These are phyloP conservation scores for Poeciliopsis infans DNA, from an alignment of 2,797 vertebrate species.

Conservation along the genomic window DNA sequence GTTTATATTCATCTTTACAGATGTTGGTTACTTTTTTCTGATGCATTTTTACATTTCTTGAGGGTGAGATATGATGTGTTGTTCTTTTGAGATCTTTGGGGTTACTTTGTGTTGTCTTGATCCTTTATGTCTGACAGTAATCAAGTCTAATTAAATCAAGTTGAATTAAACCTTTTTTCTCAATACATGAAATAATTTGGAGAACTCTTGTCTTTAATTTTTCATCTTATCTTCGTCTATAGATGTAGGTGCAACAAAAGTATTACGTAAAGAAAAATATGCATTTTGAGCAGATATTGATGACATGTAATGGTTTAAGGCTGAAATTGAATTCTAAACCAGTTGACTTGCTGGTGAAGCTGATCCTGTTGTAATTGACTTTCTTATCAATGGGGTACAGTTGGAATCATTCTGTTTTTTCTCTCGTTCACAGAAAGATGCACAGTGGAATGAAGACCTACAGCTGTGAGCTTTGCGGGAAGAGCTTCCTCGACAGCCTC, in stretches of 20 bases:
- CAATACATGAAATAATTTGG: neutral
- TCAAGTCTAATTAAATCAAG: neutral
- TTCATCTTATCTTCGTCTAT: neutral
- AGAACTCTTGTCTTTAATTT: neutral
- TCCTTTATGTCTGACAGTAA: neutral
- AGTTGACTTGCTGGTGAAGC: neutral
- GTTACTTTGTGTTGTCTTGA: neutral
- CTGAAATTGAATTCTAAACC: neutral
- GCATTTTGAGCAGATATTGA: neutral
- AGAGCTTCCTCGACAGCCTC: conserved; percentile 94
- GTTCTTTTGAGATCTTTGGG: neutral
- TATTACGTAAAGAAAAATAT: neutral
- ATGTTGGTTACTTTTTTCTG: neutral
- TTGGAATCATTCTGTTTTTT: conserved; percentile 31
- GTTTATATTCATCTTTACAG: neutral
- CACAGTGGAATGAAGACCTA: conserved; percentile 99
- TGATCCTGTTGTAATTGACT: neutral
- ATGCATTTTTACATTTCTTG: neutral
- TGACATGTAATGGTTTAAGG: neutral
- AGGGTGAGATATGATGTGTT: neutral
- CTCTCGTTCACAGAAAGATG: conserved; percentile 88
- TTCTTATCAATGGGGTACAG: neutral
- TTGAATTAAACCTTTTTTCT: neutral
- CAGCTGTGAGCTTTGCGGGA: conserved; percentile 95
- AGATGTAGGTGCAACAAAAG: neutral